Conservation (phyloP, 2,888 invertebrate species). For the Cartodere bifasciata region DNA sequence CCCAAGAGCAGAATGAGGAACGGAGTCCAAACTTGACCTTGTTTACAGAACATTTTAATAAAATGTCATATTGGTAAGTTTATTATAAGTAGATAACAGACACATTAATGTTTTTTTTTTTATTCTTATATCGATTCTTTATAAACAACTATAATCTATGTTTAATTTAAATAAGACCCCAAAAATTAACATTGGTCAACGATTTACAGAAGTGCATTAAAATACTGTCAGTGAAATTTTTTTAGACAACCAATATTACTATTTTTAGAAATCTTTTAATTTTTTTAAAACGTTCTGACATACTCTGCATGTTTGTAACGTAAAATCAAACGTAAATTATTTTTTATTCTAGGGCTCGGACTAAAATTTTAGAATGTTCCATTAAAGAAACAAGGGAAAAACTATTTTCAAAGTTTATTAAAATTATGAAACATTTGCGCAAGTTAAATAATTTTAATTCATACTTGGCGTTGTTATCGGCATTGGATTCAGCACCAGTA, state of each 20-base stretch:
- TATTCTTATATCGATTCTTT: too few relatives aligned
- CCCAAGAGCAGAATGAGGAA: constrained; percentile 94
- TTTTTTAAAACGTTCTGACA: too few relatives aligned
- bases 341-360: constrained; percentile 54
- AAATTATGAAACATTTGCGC: constrained; percentile 94
- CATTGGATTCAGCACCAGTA: constrained; percentile 91
- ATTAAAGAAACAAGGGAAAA: constrained; percentile 85
- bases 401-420: constrained; percentile 89
- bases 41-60: constrained; percentile 98
- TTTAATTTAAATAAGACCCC: too few relatives aligned
- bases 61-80: constrained; percentile 89
- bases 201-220: too few relatives aligned
- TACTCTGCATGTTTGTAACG: too few relatives aligned
- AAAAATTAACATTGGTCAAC: too few relatives aligned
- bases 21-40: constrained; percentile 90
- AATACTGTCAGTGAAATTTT: too few relatives aligned
- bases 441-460: constrained; percentile 99
- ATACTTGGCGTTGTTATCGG: constrained; percentile 90
- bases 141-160: too few relatives aligned
- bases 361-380: constrained; percentile 85
- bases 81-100: too few relatives aligned
- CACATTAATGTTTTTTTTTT: too few relatives aligned
- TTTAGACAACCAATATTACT: too few relatives aligned
- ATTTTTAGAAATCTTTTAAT: too few relatives aligned
- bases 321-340: constrained; percentile 1